A percentile compares a stretch with the other conserved stretches of the same genome.
These are phyloP conservation scores for Rhynchonema sp. DNA, from an alignment of 2,888 invertebrate species.

Conservation along the genomic window DNA sequence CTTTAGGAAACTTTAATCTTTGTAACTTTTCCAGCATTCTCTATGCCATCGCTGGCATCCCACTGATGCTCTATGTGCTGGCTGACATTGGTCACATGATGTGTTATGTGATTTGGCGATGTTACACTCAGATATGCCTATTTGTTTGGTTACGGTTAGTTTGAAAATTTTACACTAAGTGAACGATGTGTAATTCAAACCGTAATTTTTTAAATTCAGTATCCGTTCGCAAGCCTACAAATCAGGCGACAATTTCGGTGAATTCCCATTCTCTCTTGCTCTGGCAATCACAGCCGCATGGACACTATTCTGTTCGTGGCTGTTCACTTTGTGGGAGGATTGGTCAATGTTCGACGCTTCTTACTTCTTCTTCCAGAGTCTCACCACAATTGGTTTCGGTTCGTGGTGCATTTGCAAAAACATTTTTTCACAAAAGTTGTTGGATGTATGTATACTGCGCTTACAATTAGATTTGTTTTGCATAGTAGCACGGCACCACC, in stretches of 20 bases:
- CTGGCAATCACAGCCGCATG: neutral
- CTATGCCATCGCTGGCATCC: constrained; percentile 79
- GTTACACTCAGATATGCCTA: neutral
- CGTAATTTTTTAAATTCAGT: neutral
- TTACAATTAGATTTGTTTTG: too few species aligned
- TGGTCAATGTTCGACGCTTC: neutral
- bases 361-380: neutral
- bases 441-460: too few species aligned
- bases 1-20: too few species aligned
- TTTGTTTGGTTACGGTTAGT: neutral
- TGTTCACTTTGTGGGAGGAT: neutral
- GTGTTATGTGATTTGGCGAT: constrained; percentile 6
- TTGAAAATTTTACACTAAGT: neutral
- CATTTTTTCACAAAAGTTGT: too few species aligned
- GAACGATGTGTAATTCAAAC: too few species aligned
- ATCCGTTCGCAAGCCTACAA: neutral
- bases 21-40: constrained; percentile 68
- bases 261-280: neutral
- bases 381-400: neutral
- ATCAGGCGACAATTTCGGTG: neutral
- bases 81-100: constrained; percentile 83
- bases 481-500: too few species aligned
- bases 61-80: constrained; percentile 69
- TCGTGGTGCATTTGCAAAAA: neutral
- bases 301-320: neutral